phyloP scores from a whole-genome alignment of 2,888 invertebrate species.

The Hemistola chrysoprasaria region DNA sequence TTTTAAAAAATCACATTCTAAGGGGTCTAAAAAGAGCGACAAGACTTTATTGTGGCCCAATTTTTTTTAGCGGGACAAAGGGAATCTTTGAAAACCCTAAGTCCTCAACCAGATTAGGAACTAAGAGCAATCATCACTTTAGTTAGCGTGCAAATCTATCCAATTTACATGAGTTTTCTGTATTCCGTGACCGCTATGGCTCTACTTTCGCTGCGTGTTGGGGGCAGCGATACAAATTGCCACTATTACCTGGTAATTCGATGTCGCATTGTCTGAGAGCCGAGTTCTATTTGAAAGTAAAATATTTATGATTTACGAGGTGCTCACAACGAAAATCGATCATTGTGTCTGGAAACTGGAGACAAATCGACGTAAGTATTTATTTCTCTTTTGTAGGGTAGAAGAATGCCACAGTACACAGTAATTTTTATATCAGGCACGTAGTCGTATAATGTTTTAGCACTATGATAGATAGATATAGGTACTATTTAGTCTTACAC shows the following conservation, averaged over 20 bases:
- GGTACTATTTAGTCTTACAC: too few species aligned
- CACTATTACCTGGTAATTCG: slow-evolving; percentile 31
- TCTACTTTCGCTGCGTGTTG: slow-evolving; percentile 32
- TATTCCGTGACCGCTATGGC: slow-evolving; percentile 27
- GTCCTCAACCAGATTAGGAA: neutral
- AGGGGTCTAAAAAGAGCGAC: too few species aligned
- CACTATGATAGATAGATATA: too few species aligned
- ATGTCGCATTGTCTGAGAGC: slow-evolving; percentile 30
- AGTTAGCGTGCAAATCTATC: slow-evolving; percentile 29
- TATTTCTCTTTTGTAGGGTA: neutral
- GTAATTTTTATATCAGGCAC: too few species aligned
- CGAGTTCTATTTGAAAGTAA: slow-evolving; percentile 29
- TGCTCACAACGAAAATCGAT: slow-evolving; percentile 19
- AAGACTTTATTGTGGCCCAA: too few species aligned
- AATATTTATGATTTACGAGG: slow-evolving; percentile 28
- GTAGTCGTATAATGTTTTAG: too few species aligned
- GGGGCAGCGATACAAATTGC: slow-evolving; percentile 31
- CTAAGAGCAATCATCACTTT: slow-evolving; percentile 3
- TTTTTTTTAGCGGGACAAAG: too few species aligned
- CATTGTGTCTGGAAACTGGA: slow-evolving; percentile 16
- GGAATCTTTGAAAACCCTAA: too few species aligned
- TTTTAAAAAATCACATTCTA: too few species aligned
- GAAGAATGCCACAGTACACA: too few species aligned
- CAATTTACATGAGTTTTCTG: slow-evolving; percentile 34
- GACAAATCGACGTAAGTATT: too few species aligned